These are phyloP conservation scores for Balaeniceps rex DNA, from an alignment of 2,113 vertebrate species.

Conservation along the genomic window DNA sequence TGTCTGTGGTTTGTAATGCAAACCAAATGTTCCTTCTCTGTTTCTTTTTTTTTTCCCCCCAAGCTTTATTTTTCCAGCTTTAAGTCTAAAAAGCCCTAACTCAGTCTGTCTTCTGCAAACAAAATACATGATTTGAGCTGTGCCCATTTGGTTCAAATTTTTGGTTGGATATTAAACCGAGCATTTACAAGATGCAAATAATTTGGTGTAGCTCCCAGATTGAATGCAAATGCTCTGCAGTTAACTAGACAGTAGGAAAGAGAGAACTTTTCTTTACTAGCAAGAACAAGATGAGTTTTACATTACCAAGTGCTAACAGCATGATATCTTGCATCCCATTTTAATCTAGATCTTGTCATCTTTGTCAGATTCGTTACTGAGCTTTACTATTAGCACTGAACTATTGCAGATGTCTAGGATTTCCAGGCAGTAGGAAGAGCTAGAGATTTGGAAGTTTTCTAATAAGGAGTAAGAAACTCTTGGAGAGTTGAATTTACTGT, in stretches of 20 bases:
- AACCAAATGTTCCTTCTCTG: slow-evolving; percentile 45
- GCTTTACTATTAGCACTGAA: not conserved
- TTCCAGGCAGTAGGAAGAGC: not conserved
- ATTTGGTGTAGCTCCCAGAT: not conserved
- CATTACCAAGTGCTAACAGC: not conserved
- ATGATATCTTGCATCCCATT: not conserved
- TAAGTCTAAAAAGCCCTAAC: slow-evolving; percentile 17
- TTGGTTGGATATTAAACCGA: not conserved
- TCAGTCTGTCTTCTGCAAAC: slow-evolving; percentile 25
- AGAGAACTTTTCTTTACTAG: not conserved
- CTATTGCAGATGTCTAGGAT: not conserved
- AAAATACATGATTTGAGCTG: slow-evolving; percentile 6
- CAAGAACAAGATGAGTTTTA: not conserved
- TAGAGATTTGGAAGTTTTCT: not conserved
- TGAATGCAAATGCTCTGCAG: not conserved
- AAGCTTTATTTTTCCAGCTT: slow-evolving; percentile 45
- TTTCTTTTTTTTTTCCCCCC: not conserved
- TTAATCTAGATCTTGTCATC: not conserved
- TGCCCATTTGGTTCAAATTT: slow-evolving; percentile 54
- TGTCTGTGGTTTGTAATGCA: slow-evolving; percentile 58
- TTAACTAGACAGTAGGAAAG: not conserved
- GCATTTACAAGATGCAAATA: slow-evolving; percentile 28
- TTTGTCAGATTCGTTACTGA: not conserved
- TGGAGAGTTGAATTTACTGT: not conserved
- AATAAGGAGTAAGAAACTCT: not conserved